Conservation (phyloP, 2,888 invertebrate genomes). For the Andrena bicolor region DNA sequence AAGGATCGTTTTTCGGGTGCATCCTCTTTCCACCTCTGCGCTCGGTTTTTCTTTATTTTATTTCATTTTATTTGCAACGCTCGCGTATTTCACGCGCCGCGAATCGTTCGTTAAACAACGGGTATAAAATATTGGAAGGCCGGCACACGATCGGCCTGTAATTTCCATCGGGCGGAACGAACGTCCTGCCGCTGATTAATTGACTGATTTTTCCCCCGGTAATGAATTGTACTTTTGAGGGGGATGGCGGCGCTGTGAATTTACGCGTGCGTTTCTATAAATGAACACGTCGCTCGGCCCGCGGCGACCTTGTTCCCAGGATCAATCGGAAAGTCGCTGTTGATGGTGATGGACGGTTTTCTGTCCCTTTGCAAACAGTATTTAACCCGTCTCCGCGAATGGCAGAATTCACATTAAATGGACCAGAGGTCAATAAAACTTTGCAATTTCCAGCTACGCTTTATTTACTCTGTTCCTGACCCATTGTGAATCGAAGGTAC, state of each 20-base stretch:
- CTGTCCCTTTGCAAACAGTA: background rate
- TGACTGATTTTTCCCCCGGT: constrained; percentile 39
- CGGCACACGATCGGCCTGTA: constrained; percentile 18
- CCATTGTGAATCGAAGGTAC: too few species aligned
- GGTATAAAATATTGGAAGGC: constrained; percentile 35
- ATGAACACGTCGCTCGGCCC: constrained; percentile 12
- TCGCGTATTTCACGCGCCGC: constrained; percentile 38
- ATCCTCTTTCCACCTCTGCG: background rate
- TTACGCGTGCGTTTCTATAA: constrained; percentile 5
- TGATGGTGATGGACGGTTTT: background rate
- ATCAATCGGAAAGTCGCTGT: background rate
- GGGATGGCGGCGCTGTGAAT: background rate
- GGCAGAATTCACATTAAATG: background rate
- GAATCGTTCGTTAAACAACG: constrained; percentile 43
- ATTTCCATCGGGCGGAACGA: constrained; percentile 31
- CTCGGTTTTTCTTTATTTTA: constrained; percentile 7
- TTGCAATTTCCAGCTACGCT: too few species aligned
- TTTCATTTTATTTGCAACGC: constrained; percentile 14
- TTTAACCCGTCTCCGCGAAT: background rate
- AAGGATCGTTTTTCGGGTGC: background rate
- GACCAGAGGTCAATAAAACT: background rate
- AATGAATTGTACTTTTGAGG: constrained; percentile 46
- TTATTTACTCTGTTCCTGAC: too few species aligned
- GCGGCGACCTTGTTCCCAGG: constrained; percentile 32
- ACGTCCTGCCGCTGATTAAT: constrained; percentile 43